Percentiles rank a stretch among this genome's conserved stretches.
phyloP scores from a whole-genome alignment of 2,113 vertebrate genomes.

The Epinephelus fuscoguttatus region DNA sequence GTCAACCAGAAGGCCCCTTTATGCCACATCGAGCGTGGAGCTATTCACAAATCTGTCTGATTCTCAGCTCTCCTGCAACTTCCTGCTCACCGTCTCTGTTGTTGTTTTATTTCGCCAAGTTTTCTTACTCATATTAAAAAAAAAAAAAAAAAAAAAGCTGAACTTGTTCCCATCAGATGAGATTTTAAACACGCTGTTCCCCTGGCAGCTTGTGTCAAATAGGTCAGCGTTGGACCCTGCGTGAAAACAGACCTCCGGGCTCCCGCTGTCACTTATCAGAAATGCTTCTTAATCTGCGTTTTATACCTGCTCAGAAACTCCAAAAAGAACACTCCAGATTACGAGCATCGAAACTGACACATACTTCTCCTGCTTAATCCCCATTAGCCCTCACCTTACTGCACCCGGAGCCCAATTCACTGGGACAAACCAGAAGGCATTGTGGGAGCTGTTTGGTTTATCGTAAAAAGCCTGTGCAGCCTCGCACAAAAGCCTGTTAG shows the following conservation, averaged over 20 bases:
- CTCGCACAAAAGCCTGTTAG: constrained; percentile 16
- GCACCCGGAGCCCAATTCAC: constrained; percentile 61
- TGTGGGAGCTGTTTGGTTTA: constrained; percentile 67
- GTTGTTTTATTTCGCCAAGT: not conserved
- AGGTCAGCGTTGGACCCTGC: constrained; percentile 21
- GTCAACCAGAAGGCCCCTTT: constrained; percentile 75
- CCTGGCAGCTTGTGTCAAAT: constrained; percentile 30
- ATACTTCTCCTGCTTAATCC: constrained; percentile 78
- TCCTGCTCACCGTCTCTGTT: not conserved
- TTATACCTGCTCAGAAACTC: constrained; percentile 61
- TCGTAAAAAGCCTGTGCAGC: constrained; percentile 30
- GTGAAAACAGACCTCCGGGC: constrained; percentile 58
- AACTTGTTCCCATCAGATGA: constrained; percentile 21
- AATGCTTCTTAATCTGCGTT: constrained; percentile 59
- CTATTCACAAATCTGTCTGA: constrained; percentile 41
- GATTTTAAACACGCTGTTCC: constrained; percentile 30
- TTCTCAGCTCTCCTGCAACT: constrained; percentile 18
- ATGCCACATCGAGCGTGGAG: constrained; percentile 50
- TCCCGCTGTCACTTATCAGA: constrained; percentile 49
- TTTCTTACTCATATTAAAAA: not conserved
- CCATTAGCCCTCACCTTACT: constrained; percentile 74
- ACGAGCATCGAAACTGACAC: constrained; percentile 75
- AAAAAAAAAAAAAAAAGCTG: not conserved
- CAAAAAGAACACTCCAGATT: constrained; percentile 69
- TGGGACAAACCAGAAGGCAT: constrained; percentile 59